Evolutionary conservation across 2,888 invertebrate species (phyloP).

Genomic region (Apodemia mormo): DNA sequence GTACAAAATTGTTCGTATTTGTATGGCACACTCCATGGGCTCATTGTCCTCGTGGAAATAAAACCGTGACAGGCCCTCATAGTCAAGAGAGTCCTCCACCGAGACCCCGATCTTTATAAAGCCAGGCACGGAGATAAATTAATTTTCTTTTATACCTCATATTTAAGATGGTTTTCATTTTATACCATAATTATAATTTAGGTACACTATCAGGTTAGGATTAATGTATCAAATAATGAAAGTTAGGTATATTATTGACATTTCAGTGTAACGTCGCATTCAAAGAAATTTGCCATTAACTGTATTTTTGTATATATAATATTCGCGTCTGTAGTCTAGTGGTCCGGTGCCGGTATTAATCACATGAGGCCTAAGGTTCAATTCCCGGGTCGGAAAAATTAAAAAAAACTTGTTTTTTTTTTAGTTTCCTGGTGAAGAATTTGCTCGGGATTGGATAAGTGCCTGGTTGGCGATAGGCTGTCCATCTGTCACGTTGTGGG

Average conservation of each 20-base stretch:
- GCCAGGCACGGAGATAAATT: slow-evolving; percentile 39
- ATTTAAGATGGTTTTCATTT: slow-evolving; percentile 14
- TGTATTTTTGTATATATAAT: no score
- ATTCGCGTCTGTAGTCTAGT: no score
- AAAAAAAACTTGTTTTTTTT: no score
- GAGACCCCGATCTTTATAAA: slow-evolving; percentile 52
- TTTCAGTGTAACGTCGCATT: background rate
- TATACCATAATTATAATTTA: background rate
- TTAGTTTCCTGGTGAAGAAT: no score
- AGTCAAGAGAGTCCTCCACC: slow-evolving; percentile 53
- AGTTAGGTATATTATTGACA: background rate
- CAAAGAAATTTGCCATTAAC: no score
- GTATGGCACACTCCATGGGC: slow-evolving; percentile 52
- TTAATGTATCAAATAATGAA: background rate
- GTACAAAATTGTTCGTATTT: slow-evolving; percentile 43
- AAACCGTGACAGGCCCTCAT: slow-evolving; percentile 53
- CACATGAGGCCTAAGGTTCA: no score
- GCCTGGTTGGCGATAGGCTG: no score
- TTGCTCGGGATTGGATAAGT: no score
- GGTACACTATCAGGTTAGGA: background rate
- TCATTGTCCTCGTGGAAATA: slow-evolving; percentile 67
- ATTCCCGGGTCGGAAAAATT: no score
- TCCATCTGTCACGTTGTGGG: no score
- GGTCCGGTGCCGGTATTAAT: no score
- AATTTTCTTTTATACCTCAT: slow-evolving; percentile 34